Evolutionary conservation across 1,140 invertebrate species (phyloP), one percentile per base, ranked within the genome.

Genomic region (Eumeta japonica): DNA sequence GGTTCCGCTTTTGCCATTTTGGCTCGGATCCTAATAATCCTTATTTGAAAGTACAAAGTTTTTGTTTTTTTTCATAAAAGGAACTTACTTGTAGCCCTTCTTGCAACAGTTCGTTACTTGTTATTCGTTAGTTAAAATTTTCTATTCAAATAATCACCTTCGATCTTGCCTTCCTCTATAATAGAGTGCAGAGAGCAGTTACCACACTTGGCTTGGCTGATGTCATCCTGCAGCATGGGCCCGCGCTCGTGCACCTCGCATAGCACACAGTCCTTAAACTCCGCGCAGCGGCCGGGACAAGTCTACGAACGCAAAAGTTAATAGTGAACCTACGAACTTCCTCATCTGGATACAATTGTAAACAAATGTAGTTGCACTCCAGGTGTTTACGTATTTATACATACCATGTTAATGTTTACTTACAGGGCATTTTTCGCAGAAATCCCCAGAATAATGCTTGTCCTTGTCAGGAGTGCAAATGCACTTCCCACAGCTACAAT

Each of bases 211-310:
- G 46, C 31, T n/a, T 55, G 50, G 41, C 71, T 76, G 20, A 81
- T 75, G 38, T 81, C 77, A 14, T 59, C 57, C 0, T 49, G 40
- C 17, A 58, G 68, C 10, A 50, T 40, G 79, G 81, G 49, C 1
- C 93, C 94, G 16, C 86, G 89, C 31, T 87, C 71, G 63, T 93
- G 93, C 45, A 88, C 85, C 62, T 88, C 83, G 61, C 96, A 98
- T 68, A 96, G 85, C n/a, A 98, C 94, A 72, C 97, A 99, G 27
- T 87, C 82, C 58, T 88, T 90, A 50, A 94, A 85, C 53, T 95
- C 89, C 14, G 86, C 81, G 63, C 97, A 97, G 15, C 88, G 84
- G 13, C 85, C 87, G 3, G 87, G 86, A 67, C 94, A 97, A 0
- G 89, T 92, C 74, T 77, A 39, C 15, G 46, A 37, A 10, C 12